These are phyloP conservation scores for Spinus pinus DNA, from an alignment of 2,797 vertebrate genomes.

Conservation along the genomic window DNA sequence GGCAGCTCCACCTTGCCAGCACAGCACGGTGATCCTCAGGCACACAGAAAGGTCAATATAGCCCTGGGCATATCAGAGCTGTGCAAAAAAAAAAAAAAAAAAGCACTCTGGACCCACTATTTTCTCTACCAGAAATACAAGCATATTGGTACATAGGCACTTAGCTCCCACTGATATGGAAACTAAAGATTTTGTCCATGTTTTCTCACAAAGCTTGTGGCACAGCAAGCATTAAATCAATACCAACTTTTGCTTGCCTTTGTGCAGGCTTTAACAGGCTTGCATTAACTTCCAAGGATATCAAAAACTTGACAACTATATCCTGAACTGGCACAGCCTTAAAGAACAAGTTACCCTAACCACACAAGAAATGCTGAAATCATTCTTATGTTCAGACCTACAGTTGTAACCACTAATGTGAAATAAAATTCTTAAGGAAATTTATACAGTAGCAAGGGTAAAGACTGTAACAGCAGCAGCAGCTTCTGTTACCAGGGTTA, in stretches of 20 bases:
- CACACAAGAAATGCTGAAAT: not conserved
- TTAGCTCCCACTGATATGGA: fast-evolving
- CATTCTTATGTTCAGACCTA: not conserved
- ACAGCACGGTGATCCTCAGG: not conserved
- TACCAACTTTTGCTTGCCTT: not conserved
- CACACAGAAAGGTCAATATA: fast-evolving
- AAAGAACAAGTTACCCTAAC: not conserved
- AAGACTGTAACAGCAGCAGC: not conserved
- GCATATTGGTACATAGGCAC: not conserved
- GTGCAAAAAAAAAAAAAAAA: not conserved
- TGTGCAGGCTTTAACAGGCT: not conserved
- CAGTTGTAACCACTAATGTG: not conserved
- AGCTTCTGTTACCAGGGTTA: not conserved
- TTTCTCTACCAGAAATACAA: not conserved
- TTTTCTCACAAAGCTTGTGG: not conserved
- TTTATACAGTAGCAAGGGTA: not conserved
- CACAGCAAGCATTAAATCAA: not conserved
- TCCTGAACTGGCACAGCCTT: not conserved
- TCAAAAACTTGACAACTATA: not conserved
- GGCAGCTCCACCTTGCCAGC: not conserved
- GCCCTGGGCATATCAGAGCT: not conserved
- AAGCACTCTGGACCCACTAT: not conserved
- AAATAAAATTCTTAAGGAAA: not conserved
- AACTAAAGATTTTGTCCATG: not conserved
- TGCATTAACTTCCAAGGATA: not conserved